Percentiles rank a stretch among this genome's conserved stretches.
Evolutionary conservation across 2,113 vertebrate species (phyloP).

Genomic region (Rutilus rutilus): DNA sequence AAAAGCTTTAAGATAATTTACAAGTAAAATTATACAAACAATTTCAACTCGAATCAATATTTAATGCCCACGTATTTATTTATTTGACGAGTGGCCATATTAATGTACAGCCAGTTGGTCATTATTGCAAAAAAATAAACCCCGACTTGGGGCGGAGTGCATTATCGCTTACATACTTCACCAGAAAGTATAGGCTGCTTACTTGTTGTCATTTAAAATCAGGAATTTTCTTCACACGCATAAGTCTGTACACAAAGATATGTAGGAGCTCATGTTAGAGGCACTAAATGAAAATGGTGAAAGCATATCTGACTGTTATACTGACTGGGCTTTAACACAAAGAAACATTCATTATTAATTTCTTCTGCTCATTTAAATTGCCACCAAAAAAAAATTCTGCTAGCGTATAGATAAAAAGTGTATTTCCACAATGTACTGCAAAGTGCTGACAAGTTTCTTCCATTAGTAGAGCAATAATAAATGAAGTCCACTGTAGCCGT

Average conservation of each 20-base stretch:
- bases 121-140: not conserved
- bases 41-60: not conserved
- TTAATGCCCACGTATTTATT: not conserved
- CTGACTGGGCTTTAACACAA: conserved; percentile 43
- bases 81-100: not conserved
- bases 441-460: conserved; percentile 52
- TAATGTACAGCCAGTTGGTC: not conserved
- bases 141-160: not conserved
- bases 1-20: too few relatives aligned
- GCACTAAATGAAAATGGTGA: conserved; percentile 29
- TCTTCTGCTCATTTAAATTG: conserved; percentile 42
- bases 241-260: conserved; percentile 13
- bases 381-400: conserved; percentile 29
- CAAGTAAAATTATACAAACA: not conserved
- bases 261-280: conserved; percentile 27
- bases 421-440: conserved; percentile 48
- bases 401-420: conserved; percentile 43
- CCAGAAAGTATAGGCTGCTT: not conserved
- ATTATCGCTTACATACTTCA: not conserved
- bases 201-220: not conserved
- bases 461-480: conserved; percentile 43
- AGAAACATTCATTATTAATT: conserved; percentile 55
- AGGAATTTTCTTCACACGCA: not conserved
- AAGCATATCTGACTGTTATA: conserved; percentile 36
- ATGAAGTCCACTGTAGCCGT: conserved; percentile 18